phyloP scores from a whole-genome alignment of 2,888 invertebrate genomes.

The Tenthredo mesomela region DNA sequence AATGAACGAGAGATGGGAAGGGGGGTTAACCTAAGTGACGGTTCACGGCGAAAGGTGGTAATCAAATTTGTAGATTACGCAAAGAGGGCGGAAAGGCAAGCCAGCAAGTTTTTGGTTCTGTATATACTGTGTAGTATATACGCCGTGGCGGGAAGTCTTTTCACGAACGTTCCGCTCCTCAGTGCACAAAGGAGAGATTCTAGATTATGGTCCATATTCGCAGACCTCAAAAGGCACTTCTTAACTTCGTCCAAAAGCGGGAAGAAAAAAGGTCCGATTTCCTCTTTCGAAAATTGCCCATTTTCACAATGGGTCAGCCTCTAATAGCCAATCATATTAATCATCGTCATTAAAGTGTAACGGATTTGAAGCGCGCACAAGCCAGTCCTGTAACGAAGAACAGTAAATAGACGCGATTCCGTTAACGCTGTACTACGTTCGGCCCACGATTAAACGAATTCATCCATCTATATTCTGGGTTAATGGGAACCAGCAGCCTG shows the following conservation, averaged over 20 bases:
- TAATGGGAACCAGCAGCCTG: conserved; percentile 2
- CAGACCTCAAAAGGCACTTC: conserved; percentile 7
- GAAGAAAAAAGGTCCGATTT: neutral
- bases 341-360: conserved; percentile 13
- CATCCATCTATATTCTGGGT: conserved; percentile 32
- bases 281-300: neutral
- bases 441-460: conserved; percentile 23
- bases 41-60: conserved; percentile 30
- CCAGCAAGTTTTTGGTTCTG: conserved; percentile 10
- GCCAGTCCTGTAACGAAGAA: neutral
- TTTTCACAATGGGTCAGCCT: neutral
- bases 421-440: neutral
- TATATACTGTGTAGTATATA: conserved; percentile 1
- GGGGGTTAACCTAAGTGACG: conserved; percentile 20
- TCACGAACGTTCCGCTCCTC: conserved; percentile 21
- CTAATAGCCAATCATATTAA: conserved; percentile 10
- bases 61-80: conserved; percentile 35
- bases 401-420: neutral
- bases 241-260: neutral
- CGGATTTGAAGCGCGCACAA: neutral
- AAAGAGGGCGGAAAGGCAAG: conserved; percentile 4
- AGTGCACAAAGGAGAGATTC: conserved; percentile 12
- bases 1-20: neutral
- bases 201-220: conserved; percentile 21
- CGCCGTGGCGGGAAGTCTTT: conserved; percentile 17